These are phyloP conservation scores for Octodonta nipae DNA, from an alignment of 2,888 invertebrate species.

Conservation along the genomic window DNA sequence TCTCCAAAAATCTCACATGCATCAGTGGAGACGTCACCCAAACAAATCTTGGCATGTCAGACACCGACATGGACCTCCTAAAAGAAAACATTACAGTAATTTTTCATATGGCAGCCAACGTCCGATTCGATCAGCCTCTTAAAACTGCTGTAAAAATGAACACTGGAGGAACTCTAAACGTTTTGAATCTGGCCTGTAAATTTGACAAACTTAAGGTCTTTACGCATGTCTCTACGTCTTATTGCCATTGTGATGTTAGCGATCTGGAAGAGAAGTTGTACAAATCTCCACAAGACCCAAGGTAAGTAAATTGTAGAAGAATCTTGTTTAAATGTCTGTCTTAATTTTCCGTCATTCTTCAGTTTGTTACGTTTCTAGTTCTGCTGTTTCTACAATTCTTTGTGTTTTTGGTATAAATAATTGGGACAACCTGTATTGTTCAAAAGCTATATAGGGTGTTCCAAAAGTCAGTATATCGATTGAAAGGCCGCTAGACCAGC, in stretches of 20 bases:
- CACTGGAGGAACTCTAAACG: conserved; percentile 35
- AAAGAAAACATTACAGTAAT: conserved; percentile 45
- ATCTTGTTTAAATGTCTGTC: too few relatives aligned
- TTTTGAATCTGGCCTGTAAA: conserved; percentile 25
- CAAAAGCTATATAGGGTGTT: too few relatives aligned
- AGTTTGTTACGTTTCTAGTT: too few relatives aligned
- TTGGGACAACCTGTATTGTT: too few relatives aligned
- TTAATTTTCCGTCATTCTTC: too few relatives aligned
- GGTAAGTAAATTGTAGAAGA: conserved; percentile 17
- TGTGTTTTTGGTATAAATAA: too few relatives aligned
- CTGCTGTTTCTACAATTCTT: too few relatives aligned
- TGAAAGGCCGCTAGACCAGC: too few relatives aligned
- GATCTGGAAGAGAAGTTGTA: conserved; percentile 71
- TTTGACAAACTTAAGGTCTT: conserved; percentile 39
- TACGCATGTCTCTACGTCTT: conserved; percentile 83
- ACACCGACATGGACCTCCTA: conserved; percentile 36
- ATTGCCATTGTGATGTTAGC: conserved; percentile 74
- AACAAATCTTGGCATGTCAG: conserved; percentile 34
- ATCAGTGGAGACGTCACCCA: conserved; percentile 40
- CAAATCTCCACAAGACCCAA: conserved; percentile 39
- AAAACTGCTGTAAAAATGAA: conserved; percentile 51
- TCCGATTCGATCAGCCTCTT: conserved; percentile 53
- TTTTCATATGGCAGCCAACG: conserved; percentile 62
- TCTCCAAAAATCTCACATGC: conserved; percentile 40
- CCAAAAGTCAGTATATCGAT: too few relatives aligned